Evolutionary conservation across 2,888 invertebrate genomes (phyloP).

Genomic region (Eumerus sabulonum): DNA sequence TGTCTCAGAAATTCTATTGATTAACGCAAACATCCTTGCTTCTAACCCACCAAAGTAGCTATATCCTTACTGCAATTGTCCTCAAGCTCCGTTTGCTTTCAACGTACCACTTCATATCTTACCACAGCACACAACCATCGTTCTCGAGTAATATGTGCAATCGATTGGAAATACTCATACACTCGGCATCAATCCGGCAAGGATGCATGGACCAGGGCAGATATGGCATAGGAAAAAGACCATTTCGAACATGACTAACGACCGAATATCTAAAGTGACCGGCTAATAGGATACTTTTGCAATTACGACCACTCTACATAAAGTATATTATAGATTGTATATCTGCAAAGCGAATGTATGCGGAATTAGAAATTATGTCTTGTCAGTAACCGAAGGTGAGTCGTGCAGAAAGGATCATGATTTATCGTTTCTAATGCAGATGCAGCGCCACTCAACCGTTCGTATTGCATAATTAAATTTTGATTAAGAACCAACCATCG

Average conservation of each 20-base stretch:
- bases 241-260: slow-evolving; percentile 59
- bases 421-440: slow-evolving; percentile 43
- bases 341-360: too few species aligned
- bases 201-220: slow-evolving; percentile 45
- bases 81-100: slow-evolving; percentile 11
- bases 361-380: slow-evolving; percentile 61
- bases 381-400: slow-evolving; percentile 55
- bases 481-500: slow-evolving; percentile 55
- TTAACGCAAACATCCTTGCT: slow-evolving; percentile 38
- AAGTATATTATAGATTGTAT: too few species aligned
- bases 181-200: slow-evolving; percentile 21
- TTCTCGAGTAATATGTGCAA: slow-evolving; percentile 37
- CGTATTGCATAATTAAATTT: slow-evolving; percentile 55
- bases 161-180: slow-evolving; percentile 46
- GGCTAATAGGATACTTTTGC: slow-evolving; percentile 60
- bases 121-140: slow-evolving; percentile 14
- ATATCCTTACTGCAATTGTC: slow-evolving; percentile 49
- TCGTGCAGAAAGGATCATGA: slow-evolving; percentile 34
- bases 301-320: slow-evolving; percentile 67
- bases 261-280: slow-evolving; percentile 38
- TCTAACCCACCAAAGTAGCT: slow-evolving; percentile 10
- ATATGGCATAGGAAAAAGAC: slow-evolving; percentile 43
- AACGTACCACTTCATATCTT: not conserved
- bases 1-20: slow-evolving; percentile 40
- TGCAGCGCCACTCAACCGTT: not conserved